Percentiles rank a stretch among this genome's conserved stretches.
Evolutionary conservation across 1,140 invertebrate genomes (phyloP).

Genomic region (Trinorchestia longiramus): DNA sequence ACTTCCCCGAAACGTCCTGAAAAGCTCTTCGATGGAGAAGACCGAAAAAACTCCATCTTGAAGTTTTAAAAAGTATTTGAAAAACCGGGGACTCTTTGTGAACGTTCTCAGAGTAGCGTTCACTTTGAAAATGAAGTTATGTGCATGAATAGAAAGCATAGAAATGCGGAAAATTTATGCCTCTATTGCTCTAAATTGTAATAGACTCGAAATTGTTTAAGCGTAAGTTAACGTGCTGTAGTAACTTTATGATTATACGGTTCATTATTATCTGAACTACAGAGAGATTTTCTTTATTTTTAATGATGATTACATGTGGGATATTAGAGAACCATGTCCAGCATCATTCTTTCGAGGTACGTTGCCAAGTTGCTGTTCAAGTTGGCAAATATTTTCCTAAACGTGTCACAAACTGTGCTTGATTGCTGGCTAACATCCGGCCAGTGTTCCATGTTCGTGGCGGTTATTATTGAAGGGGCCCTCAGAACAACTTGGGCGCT

Average conservation of each 20-base stretch:
- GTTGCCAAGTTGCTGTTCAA: background rate
- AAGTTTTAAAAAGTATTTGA: background rate
- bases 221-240: too few species aligned
- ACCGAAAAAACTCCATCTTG: background rate
- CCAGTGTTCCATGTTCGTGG: background rate
- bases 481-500: background rate
- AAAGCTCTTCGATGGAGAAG: background rate
- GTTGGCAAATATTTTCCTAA: constrained; percentile 9
- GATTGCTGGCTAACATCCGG: background rate
- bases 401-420: background rate
- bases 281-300: background rate
- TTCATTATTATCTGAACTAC: background rate
- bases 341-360: background rate
- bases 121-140: background rate
- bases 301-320: background rate
- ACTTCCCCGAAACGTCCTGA: background rate
- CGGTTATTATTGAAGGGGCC: background rate
- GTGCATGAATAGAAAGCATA: background rate
- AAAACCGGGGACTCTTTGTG: background rate
- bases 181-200: background rate
- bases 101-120: background rate
- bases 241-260: too few species aligned
- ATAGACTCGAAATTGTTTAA: too few species aligned
- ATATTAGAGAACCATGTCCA: background rate
- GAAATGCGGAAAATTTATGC: background rate